These are phyloP conservation scores for Palythoa grandiflora DNA, from an alignment of 92 coral and sea anemone species.

Conservation along the genomic window DNA sequence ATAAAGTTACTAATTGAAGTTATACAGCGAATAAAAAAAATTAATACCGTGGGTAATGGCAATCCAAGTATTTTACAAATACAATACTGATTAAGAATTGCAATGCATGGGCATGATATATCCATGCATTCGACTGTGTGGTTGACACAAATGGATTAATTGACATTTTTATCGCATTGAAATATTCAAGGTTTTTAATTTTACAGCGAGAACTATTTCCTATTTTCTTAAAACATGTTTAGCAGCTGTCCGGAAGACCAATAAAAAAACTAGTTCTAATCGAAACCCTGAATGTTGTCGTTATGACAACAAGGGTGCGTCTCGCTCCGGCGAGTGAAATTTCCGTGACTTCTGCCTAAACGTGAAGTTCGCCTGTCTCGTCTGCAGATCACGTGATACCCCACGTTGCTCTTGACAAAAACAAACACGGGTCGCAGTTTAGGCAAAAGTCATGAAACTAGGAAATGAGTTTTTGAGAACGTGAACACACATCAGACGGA, in stretches of 20 bases:
- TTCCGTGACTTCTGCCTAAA: conserved; percentile 50
- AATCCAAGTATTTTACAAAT: not conserved
- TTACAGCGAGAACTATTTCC: not conserved
- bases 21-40: not conserved
- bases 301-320: conserved; percentile 22
- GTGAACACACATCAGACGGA: conserved; percentile 48
- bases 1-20: not conserved
- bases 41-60: not conserved
- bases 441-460: conserved; percentile 56
- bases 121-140: no score
- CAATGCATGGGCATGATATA: not conserved
- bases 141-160: not conserved
- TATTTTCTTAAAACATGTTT: not conserved
- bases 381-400: conserved; percentile 46
- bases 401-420: conserved; percentile 53
- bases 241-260: not conserved
- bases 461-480: conserved; percentile 53
- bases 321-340: conserved; percentile 31
- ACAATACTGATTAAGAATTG: not conserved
- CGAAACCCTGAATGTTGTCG: not conserved
- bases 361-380: conserved; percentile 53
- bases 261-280: not conserved
- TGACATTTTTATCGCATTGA: not conserved
- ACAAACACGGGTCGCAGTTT: conserved; percentile 51
- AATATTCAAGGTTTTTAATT: not conserved